A percentile compares a stretch with the other conserved stretches of the same genome.
Evolutionary conservation across 2,113 vertebrate species (phyloP).

Genomic region (Haemorhous mexicanus): DNA sequence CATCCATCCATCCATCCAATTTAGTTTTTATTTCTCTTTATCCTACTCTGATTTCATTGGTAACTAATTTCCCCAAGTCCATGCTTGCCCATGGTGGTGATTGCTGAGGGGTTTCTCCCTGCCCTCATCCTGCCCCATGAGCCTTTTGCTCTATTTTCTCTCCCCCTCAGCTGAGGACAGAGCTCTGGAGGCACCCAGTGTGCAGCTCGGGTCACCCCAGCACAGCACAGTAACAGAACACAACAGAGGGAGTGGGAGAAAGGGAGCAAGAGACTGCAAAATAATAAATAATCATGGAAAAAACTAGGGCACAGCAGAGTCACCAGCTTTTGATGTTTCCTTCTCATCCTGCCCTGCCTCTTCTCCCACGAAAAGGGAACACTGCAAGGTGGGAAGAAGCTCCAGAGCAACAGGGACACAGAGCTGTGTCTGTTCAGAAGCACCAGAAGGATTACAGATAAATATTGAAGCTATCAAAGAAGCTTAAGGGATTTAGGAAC

Average conservation of each 20-base stretch:
- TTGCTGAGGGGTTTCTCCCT: neutral
- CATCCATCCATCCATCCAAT: neutral
- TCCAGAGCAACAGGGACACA: neutral
- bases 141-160: neutral
- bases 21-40: neutral
- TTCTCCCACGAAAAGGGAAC: neutral
- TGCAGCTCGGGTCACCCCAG: neutral
- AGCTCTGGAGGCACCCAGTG: neutral
- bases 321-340: neutral
- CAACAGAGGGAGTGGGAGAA: neutral
- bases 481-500: constrained; percentile 59
- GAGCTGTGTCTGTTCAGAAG: neutral
- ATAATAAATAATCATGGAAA: neutral
- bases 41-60: neutral
- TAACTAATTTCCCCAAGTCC: neutral
- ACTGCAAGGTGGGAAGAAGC: neutral
- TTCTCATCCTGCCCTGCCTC: neutral
- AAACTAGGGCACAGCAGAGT: constrained; percentile 15
- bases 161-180: neutral
- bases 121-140: neutral
- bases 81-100: accelerated
- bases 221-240: neutral
- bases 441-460: constrained; percentile 29
- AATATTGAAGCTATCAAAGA: constrained; percentile 59
- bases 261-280: neutral